phyloP scores from a whole-genome alignment of 2,113 vertebrate species.

The Lepidothrix coronata region DNA sequence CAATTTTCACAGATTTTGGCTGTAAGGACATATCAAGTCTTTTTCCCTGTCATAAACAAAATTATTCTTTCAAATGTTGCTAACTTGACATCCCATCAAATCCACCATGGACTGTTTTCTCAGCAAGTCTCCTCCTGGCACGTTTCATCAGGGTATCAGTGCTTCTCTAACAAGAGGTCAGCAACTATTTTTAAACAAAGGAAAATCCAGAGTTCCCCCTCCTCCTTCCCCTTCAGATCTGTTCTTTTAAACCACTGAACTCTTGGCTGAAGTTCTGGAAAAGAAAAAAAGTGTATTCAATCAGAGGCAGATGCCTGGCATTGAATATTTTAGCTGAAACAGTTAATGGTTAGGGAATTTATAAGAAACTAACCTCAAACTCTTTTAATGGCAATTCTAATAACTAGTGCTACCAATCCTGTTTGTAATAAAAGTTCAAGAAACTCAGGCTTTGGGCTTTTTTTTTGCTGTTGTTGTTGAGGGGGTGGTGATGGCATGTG shows the following conservation, averaged over 20 bases:
- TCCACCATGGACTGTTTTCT: neutral
- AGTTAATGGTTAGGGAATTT: neutral
- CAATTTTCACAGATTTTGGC: neutral
- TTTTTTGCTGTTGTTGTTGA: no score
- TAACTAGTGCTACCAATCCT: neutral
- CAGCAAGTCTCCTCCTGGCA: neutral
- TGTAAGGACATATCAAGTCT: neutral
- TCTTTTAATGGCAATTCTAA: neutral
- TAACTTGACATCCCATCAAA: neutral
- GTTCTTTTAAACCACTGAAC: slow-evolving; percentile 19
- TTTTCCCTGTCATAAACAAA: neutral
- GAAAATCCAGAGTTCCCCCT: neutral
- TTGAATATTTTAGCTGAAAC: neutral
- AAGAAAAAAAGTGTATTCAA: neutral
- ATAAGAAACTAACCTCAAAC: neutral
- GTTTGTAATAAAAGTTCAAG: neutral
- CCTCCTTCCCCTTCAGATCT: neutral
- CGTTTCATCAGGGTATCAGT: neutral
- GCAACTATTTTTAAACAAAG: neutral
- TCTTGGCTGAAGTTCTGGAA: slow-evolving; percentile 15
- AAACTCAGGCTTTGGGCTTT: neutral
- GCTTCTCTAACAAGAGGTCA: neutral
- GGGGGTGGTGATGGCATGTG: no score
- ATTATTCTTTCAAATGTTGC: neutral
- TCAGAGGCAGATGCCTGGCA: slow-evolving; percentile 23